A percentile compares a stretch with the other conserved stretches of the same genome.
These are phyloP conservation scores for Podabrus alpinus DNA, from an alignment of 2,888 invertebrate species.

Conservation along the genomic window DNA sequence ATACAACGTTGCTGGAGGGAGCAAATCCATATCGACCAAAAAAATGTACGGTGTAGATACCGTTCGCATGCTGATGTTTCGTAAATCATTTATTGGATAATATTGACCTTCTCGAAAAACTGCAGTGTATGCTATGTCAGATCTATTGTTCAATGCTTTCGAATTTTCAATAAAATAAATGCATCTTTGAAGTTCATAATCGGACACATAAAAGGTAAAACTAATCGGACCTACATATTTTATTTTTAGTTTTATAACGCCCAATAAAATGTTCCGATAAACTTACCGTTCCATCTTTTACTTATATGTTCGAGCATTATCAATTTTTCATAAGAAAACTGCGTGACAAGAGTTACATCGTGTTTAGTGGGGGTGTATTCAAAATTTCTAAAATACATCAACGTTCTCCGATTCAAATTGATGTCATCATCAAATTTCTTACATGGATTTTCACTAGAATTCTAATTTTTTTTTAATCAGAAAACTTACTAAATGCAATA, in stretches of 20 bases:
- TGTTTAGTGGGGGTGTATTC: conserved; percentile 64
- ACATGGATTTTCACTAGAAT: conserved; percentile 69
- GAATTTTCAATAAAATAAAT: conserved; percentile 76
- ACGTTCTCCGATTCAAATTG: conserved; percentile 74
- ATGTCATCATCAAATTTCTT: conserved; percentile 76
- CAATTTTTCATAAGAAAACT: conserved; percentile 83
- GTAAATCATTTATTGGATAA: conserved; percentile 87
- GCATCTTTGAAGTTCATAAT: conserved; percentile 82
- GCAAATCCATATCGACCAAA: conserved; percentile 87
- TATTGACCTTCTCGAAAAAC: conserved; percentile 86
- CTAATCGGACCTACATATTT: conserved; percentile 78
- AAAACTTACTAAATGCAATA: background rate
- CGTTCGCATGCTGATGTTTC: conserved; percentile 83
- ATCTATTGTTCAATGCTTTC: conserved; percentile 70
- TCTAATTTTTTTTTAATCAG: conserved; percentile 43
- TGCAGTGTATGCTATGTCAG: conserved; percentile 86
- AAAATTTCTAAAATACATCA: conserved; percentile 81
- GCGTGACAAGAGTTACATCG: conserved; percentile 87
- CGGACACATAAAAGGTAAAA: conserved; percentile 84
- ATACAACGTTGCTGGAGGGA: conserved; percentile 82
- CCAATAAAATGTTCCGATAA: background rate
- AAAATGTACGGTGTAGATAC: conserved; percentile 83
- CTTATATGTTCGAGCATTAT: conserved; percentile 82
- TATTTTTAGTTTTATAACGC: background rate
- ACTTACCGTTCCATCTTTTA: conserved; percentile 77